Conservation (phyloP, 2,888 invertebrate species). For the Atrina japonica region DNA sequence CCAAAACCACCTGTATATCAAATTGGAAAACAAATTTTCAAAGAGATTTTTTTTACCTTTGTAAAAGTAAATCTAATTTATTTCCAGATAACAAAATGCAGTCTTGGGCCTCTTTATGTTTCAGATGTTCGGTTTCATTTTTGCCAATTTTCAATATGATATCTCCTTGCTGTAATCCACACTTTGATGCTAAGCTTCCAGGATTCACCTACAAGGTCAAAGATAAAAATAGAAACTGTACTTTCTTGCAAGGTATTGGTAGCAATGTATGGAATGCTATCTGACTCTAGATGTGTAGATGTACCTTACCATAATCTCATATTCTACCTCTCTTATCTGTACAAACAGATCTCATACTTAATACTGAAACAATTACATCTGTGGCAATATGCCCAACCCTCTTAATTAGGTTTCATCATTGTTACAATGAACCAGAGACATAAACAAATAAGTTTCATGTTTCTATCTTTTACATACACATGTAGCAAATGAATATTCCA, state of each 20-base stretch:
- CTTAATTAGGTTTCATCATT: too few relatives aligned
- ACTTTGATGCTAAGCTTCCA: slow-evolving; percentile 78
- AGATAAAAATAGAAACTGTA: background rate
- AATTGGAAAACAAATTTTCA: too few relatives aligned
- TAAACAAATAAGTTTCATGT: too few relatives aligned
- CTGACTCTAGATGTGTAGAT: background rate
- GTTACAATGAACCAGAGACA: too few relatives aligned
- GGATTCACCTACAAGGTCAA: slow-evolving; percentile 73
- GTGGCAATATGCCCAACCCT: too few relatives aligned
- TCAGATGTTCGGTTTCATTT: slow-evolving; percentile 65
- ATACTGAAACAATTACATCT: too few relatives aligned
- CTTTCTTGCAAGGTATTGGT: background rate
- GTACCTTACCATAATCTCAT: background rate
- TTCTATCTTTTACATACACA: too few relatives aligned
- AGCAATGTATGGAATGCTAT: slow-evolving; percentile 7
- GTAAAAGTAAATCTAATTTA: slow-evolving; percentile 75
- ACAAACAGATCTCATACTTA: too few relatives aligned
- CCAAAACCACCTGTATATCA: too few relatives aligned
- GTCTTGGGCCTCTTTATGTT: slow-evolving; percentile 80
- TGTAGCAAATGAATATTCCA: too few relatives aligned
- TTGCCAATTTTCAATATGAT: slow-evolving; percentile 77
- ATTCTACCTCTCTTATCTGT: background rate
- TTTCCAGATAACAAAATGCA: slow-evolving; percentile 76
- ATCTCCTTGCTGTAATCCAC: slow-evolving; percentile 79
- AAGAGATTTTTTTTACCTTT: slow-evolving; percentile 76